Base-by-base conservation (phyloP, 2,113 vertebrate genomes). In the Microtus richardsoni region DNA sequence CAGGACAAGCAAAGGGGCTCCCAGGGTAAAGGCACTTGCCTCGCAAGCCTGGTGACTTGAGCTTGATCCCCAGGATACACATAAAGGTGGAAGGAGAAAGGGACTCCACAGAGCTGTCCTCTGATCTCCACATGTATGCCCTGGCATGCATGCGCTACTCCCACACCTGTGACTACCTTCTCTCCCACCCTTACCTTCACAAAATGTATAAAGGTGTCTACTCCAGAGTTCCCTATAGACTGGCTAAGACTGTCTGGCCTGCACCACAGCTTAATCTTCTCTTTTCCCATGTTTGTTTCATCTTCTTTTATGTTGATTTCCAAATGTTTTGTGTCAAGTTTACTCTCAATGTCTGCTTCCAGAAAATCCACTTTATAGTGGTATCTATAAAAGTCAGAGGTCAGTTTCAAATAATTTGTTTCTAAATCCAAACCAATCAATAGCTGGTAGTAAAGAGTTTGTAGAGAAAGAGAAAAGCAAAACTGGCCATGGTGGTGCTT, bases 381-480 rank as follows among this genome's bases (percentile, higher is more conserved):
- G 19, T 7, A 39, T 17, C 41, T 66, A 79, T 13, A 47, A 49
- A 73, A 49, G 4, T 44, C 44, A 44, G 44, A 44, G 44, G 2
- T 71, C n/a, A 44, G 87, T 49, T 89, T 83, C 36, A 89, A 54
- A 74, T 83, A 75, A 74, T 89, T 8, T 83, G n/a, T 75, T 83
- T 74, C 86, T 83, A 89, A 74, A 74, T 54, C 19, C 79, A 66
- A 74, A 83, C 49, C 13, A n/a, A 64, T 52, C 36, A 89, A 71
- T 49, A 73, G 62, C 33, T 80, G 52, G 44, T 52, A 36, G 5
- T 77, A 89, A 75, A 74, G 66, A 83, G 9, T n/a, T 36, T 75
- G 49, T 4, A 12, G 58, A 82, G 26, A 89, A 89, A 83, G 75
- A 54, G n/a, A 36, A 44, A 94, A 89, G 36, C 13, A 66, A 54